Base-by-base conservation (phyloP, 2,797 vertebrate genomes). In the Eutrigla gurnardus region DNA sequence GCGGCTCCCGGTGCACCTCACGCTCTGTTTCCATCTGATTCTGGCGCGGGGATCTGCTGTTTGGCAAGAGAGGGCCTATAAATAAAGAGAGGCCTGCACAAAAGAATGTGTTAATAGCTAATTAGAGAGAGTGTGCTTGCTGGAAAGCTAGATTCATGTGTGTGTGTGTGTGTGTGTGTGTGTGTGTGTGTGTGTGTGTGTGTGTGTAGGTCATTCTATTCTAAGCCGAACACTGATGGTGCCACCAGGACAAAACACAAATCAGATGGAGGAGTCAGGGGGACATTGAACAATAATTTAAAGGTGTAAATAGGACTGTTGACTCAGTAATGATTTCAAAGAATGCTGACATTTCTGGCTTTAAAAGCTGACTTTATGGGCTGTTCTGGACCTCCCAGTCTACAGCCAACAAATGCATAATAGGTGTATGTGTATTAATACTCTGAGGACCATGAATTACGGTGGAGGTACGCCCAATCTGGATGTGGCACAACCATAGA, bases 81-180 rank as follows among this genome's bases (percentile, higher is more conserved):
- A 93, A 95, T 93, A 93, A 91, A 93, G 89, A 89, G 85, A 86
- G 87, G 86, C 90, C 93, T 83, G 80, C 84, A 89, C 90, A 92
- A 92, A 94, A 91, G 86, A 94, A 94, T 81, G 93, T 93, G 92
- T 92, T 94, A 94, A 94, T 94, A 90, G 93, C 92, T 94, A 93
- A 95, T 94, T 93, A 93, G 89, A 89, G 83, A 86, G 84, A 90
- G 87, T 89, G 75, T 75, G 77, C 59, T 83, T 83, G 70, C 81
- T 89, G 84, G 85, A 90, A 88, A 82, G 83, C 83, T 75, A 87
- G 71, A 15, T 62, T 43, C 7, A 13, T 69, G 49, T 62, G 43
- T 80, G 52, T 70, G 75, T 76, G 68, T 76, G 35, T 10, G 5
- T 72, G 49, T 63, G 66, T 59, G 47, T 74, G 43, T 73, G 67